Base-by-base conservation (phyloP, 2,888 invertebrate genomes). In the Idaea straminata region DNA sequence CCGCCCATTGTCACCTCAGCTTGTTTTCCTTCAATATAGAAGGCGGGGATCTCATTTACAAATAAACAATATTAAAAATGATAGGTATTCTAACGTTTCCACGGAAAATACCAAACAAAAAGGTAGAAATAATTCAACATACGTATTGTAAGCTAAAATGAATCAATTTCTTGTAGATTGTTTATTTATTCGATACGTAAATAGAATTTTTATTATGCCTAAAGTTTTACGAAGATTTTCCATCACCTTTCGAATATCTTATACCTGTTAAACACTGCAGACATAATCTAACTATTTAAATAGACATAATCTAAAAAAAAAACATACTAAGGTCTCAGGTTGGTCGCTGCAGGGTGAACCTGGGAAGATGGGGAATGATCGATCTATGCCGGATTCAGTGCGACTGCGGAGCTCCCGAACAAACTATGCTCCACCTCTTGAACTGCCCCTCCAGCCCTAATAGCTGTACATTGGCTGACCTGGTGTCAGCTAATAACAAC, bases 201-300 rank as follows among this genome's bases (percentile, higher is more conserved):
- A 47, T 47, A 47, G 47, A 47, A 4, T 10, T 47, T 47, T 59
- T 25, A 16, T 59, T 59, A 59, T 25, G 59, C 59, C 15, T 25
- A 59, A 59, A 16, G 16, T 15, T 64, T 38, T 16, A 62, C 59
- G 57, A 62, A 57, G 63, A 63, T 71, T 25, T 64, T 62, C 60
- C 64, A 64, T 61, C 58, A 61, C 47, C 47, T 47, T 47, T 47
- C 47, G 47, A 47, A 47, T 13, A 13, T 47, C 10, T 47, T 0
- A 47, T 47, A 47, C 47, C 47, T 47, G 47, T 5, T 0, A 47
- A 47, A 47, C 47, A 61, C 58, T 60, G 69, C 62, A 65, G 66
- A 77, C 72, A 61, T 75, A 73, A 73, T 66, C 67, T 35, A 5
- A 4, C 38, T 38, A 3, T 13, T 13, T 13, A 6, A n/a, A n/a